Conservation (phyloP, 2,888 invertebrate species). For the Netelia fuscicornis region DNA sequence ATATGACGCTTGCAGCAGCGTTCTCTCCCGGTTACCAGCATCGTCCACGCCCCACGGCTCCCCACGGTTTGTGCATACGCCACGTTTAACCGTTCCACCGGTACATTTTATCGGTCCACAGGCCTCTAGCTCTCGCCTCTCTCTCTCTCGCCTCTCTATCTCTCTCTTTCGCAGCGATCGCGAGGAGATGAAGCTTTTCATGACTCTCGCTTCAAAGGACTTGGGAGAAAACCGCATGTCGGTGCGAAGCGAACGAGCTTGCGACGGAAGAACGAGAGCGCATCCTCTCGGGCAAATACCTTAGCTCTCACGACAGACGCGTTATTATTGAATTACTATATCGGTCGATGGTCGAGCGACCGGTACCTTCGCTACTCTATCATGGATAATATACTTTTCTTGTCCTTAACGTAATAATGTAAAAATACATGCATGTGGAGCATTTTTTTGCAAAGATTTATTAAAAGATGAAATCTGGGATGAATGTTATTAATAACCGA, state of each 20-base stretch:
- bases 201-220: slow-evolving; percentile 53
- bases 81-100: slow-evolving; percentile 62
- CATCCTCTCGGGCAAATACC: slow-evolving; percentile 34
- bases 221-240: slow-evolving; percentile 29
- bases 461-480: neutral
- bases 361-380: slow-evolving; percentile 30
- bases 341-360: slow-evolving; percentile 12
- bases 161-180: neutral
- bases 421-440: neutral
- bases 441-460: neutral
- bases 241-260: slow-evolving; percentile 11
- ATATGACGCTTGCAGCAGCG: slow-evolving; percentile 8
- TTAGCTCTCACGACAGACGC: neutral
- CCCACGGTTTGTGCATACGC: slow-evolving; percentile 64
- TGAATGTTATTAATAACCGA: neutral
- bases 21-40: slow-evolving; percentile 42
- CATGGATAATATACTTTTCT: neutral
- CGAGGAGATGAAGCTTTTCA: slow-evolving; percentile 49
- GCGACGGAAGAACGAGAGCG: slow-evolving; percentile 1
- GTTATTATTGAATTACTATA: slow-evolving; percentile 36
- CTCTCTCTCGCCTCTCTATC: neutral
- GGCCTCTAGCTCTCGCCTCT: slow-evolving; percentile 14
- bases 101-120: slow-evolving; percentile 50
- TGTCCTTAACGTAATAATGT: neutral
- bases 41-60: slow-evolving; percentile 64